Conservation (phyloP, 2,797 vertebrate genomes). For the Nasua narica region DNA sequence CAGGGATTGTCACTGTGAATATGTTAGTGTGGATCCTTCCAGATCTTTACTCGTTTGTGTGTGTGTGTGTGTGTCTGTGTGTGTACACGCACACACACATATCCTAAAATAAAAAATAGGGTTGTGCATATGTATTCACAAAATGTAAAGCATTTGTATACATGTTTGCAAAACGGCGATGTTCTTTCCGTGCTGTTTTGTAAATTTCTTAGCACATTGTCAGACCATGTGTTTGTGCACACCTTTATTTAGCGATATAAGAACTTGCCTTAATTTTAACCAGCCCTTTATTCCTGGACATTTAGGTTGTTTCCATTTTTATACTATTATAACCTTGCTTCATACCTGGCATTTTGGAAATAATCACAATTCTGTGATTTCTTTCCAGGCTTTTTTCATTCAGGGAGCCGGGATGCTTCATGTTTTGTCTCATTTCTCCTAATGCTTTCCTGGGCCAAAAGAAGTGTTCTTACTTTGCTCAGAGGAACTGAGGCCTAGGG, state of each 20-base stretch:
- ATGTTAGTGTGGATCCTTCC: neutral
- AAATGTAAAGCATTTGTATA: neutral
- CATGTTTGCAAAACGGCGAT: conserved; percentile 15
- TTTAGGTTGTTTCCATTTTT: conserved; percentile 45
- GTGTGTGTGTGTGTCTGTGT: neutral
- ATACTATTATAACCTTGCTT: conserved; percentile 32
- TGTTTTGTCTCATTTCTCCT: conserved; percentile 67
- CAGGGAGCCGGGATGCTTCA: conserved; percentile 52
- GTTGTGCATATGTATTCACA: neutral
- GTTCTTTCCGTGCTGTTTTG: neutral
- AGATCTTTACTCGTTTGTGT: neutral
- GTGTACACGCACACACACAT: accelerated
- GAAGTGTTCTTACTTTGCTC: conserved; percentile 55
- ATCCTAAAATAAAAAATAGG: neutral
- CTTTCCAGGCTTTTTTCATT: conserved; percentile 66
- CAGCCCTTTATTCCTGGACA: neutral
- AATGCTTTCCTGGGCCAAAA: conserved; percentile 63
- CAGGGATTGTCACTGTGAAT: neutral
- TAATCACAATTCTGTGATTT: conserved; percentile 69
- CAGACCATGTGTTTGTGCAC: neutral
- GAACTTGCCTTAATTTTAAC: conserved; percentile 36
- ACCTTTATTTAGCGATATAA: conserved; percentile 31
- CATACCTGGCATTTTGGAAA: conserved; percentile 51
- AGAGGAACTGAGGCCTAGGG: conserved; percentile 59
- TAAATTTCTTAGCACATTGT: neutral